Base-by-base conservation (phyloP, 2,888 invertebrate genomes). In the Agrenia bidenticulata region DNA sequence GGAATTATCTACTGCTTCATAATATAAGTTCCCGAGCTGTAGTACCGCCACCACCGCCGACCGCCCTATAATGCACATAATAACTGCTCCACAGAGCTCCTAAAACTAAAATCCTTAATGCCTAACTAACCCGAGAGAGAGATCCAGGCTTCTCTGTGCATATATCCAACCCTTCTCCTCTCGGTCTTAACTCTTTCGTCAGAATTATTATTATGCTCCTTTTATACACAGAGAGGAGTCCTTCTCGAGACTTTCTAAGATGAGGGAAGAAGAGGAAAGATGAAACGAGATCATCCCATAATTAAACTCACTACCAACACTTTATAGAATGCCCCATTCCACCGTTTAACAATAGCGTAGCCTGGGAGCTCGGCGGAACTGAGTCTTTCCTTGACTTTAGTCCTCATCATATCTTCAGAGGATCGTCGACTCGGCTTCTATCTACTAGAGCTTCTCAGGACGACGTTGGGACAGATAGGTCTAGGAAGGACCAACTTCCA, bases 21-120 rank as follows among this genome's bases (percentile, higher is more conserved):
- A n/a, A n/a, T n/a, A n/a, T n/a, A n/a, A n/a, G n/a, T n/a, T n/a
- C n/a, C n/a, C n/a, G n/a, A n/a, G n/a, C n/a, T n/a, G n/a, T n/a
- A n/a, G n/a, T n/a, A n/a, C n/a, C n/a, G n/a, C n/a, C n/a, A n/a
- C n/a, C n/a, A n/a, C n/a, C n/a, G n/a, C n/a, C n/a, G n/a, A n/a
- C n/a, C n/a, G n/a, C n/a, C n/a, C n/a, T n/a, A n/a, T n/a, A n/a
- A n/a, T n/a, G n/a, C n/a, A n/a, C n/a, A n/a, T n/a, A n/a, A n/a
- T n/a, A n/a, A n/a, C n/a, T n/a, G n/a, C n/a, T n/a, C n/a, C n/a
- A n/a, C n/a, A n/a, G n/a, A n/a, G n/a, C n/a, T n/a, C n/a, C 73
- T 74, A 74, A 72, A 74, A 74, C 74, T 74, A 72, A 76, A 74
- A 76, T 76, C 68, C 72, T 74, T 74, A 74, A 73, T 63, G 67